A percentile compares a stretch with the other conserved stretches of the same genome.
phyloP scores from a whole-genome alignment of 2,888 invertebrate species.

The Mythimna ferrago region DNA sequence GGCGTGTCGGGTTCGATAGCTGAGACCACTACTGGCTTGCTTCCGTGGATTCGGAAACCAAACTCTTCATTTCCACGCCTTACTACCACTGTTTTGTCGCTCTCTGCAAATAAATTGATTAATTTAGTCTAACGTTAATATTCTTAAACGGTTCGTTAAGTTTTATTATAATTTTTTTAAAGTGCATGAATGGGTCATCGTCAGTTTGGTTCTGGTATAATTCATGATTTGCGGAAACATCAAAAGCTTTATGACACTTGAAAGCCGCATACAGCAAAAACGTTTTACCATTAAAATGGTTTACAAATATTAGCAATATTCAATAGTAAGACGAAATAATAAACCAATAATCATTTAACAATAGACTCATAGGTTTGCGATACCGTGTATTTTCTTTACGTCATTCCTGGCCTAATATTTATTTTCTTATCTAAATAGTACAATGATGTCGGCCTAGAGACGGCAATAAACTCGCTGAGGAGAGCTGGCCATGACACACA shows the following conservation, averaged over 20 bases:
- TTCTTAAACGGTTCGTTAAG: background rate
- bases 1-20: constrained; percentile 98
- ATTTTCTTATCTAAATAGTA: constrained; percentile 75
- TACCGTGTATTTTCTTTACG: constrained; percentile 58
- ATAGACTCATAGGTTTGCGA: constrained; percentile 38
- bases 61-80: constrained; percentile 96
- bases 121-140: background rate
- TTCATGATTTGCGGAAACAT: constrained; percentile 13
- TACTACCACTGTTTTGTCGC: constrained; percentile 96
- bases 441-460: constrained; percentile 75
- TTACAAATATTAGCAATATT: constrained; percentile 39
- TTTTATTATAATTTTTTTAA: background rate
- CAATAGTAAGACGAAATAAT: constrained; percentile 41
- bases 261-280: constrained; percentile 47
- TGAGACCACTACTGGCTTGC: constrained; percentile 98
- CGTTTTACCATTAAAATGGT: constrained; percentile 45
- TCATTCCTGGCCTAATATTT: constrained; percentile 71
- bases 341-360: constrained; percentile 46
- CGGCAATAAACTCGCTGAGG: constrained; percentile 78
- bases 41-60: constrained; percentile 98
- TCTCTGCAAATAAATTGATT: constrained; percentile 89
- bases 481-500: constrained; percentile 81
- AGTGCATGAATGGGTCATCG: background rate
- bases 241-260: constrained; percentile 29
- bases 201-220: background rate